A percentile compares a stretch with the other conserved stretches of the same genome.
Conservation (phyloP, 2,113 vertebrate genomes). For the Albula goreensis region DNA sequence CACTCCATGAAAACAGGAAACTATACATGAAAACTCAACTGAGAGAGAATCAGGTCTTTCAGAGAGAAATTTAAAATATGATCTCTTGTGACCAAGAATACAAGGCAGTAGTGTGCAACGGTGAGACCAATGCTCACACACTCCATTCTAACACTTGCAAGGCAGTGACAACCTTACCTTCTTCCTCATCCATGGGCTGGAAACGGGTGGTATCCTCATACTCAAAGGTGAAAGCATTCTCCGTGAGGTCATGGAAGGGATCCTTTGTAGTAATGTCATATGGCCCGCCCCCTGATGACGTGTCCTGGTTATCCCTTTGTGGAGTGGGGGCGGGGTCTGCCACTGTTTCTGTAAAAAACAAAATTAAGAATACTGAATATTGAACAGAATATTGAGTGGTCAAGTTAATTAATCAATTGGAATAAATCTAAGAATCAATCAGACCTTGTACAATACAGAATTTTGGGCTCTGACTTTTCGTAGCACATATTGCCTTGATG, state of each 20-base stretch:
- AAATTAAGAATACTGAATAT: too few species aligned
- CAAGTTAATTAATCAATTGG: too few species aligned
- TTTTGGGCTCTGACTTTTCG: too few species aligned
- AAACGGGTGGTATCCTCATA: conserved; percentile 75
- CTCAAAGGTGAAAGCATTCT: conserved; percentile 59
- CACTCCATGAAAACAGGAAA: conserved; percentile 42
- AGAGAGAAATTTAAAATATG: too few species aligned
- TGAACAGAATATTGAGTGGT: too few species aligned
- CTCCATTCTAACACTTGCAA: neutral
- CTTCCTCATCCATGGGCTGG: conserved; percentile 63
- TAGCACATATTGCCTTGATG: neutral
- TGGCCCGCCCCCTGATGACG: conserved; percentile 78
- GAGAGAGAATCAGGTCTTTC: too few species aligned
- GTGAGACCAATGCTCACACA: too few species aligned
- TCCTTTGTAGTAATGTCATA: conserved; percentile 68
- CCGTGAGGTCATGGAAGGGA: conserved; percentile 59
- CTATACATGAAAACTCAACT: conserved; percentile 22
- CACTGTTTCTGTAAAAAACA: conserved; percentile 52
- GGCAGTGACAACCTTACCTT: conserved; percentile 57
- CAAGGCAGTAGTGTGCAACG: too few species aligned
- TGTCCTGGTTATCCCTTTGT: conserved; percentile 82
- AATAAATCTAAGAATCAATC: too few species aligned
- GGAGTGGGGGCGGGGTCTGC: conserved; percentile 67
- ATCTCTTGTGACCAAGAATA: too few species aligned
- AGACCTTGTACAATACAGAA: too few species aligned